A percentile compares a stretch with the other conserved stretches of the same genome.
Evolutionary conservation across 2,113 vertebrate genomes (phyloP).

Genomic region (Elgaria multicarinata): DNA sequence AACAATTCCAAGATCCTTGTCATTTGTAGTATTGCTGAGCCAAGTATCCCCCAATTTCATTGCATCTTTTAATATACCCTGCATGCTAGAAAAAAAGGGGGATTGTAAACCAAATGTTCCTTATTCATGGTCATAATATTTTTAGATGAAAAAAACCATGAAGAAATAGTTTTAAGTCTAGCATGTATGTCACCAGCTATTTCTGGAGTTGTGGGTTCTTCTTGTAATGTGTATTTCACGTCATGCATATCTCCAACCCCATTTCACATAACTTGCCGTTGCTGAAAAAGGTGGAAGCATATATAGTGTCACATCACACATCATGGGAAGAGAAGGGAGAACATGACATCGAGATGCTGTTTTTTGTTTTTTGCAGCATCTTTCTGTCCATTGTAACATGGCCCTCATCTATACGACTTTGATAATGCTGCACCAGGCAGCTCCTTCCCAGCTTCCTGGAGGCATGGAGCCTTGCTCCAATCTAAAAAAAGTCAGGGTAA

Average conservation of each 20-base stretch:
- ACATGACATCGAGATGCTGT: background rate
- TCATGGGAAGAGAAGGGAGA: background rate
- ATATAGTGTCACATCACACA: background rate
- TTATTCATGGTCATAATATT: background rate
- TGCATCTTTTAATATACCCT: no score
- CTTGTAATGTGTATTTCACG: background rate
- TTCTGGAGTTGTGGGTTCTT: background rate
- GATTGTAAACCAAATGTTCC: rapidly evolving
- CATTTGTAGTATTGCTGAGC: no score
- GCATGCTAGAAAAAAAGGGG: background rate
- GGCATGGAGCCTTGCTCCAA: no score
- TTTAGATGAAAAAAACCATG: rapidly evolving
- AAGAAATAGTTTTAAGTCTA: background rate
- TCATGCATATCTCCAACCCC: background rate
- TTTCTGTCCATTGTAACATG: background rate
- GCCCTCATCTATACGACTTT: no score
- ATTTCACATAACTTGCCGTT: background rate
- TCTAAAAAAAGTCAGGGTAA: no score
- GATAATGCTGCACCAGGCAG: no score
- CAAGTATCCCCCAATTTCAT: no score
- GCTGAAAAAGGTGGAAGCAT: background rate
- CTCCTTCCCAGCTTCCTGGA: no score
- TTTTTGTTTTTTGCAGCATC: background rate
- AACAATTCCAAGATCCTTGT: no score
- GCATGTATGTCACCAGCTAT: background rate